phyloP scores from a whole-genome alignment of 2,797 vertebrate species.

The Heliangelus exortis region DNA sequence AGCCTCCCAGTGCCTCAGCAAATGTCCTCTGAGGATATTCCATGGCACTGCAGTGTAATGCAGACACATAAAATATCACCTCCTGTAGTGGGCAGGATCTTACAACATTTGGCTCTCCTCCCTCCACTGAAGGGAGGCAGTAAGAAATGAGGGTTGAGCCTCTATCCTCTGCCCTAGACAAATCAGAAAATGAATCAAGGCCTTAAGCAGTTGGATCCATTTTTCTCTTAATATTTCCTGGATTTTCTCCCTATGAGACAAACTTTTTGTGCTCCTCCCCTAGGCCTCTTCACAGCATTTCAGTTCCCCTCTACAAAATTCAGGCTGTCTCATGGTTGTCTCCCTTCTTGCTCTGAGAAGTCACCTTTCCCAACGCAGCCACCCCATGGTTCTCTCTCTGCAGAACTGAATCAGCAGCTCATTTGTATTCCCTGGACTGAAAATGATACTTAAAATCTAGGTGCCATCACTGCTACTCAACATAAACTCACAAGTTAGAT shows the following conservation, averaged over 20 bases:
- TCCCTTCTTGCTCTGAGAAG: not conserved
- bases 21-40: not conserved
- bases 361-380: not conserved
- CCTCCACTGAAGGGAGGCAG: not conserved
- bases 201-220: not conserved
- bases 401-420: not conserved
- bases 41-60: not conserved
- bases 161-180: not conserved
- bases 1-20: not conserved
- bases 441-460: not conserved
- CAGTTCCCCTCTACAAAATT: not conserved
- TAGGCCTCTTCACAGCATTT: not conserved
- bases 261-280: not conserved
- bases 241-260: not conserved
- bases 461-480: not conserved
- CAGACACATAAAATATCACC: not conserved
- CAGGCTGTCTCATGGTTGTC: not conserved
- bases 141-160: not conserved
- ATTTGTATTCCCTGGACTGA: not conserved
- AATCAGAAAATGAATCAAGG: constrained; percentile 1
- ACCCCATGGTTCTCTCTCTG: not conserved
- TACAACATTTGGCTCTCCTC: not conserved
- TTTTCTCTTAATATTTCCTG: not conserved
- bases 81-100: not conserved
- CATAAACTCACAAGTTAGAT: not conserved